These are phyloP conservation scores for Notoglanidium macrostoma DNA, from an alignment of 2,797 vertebrate species.

Conservation along the genomic window DNA sequence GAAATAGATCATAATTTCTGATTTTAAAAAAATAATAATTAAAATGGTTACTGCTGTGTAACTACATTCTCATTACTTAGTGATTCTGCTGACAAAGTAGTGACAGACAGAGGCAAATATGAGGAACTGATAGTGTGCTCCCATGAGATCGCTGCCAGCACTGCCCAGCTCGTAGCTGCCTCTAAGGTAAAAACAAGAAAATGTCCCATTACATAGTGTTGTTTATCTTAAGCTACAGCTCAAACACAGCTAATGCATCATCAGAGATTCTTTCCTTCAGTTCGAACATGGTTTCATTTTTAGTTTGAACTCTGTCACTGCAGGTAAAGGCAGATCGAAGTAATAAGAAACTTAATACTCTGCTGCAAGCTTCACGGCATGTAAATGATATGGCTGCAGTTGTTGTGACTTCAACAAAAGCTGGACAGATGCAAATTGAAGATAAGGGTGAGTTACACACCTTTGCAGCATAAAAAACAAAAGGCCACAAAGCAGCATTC, in stretches of 20 bases:
- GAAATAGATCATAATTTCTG: not conserved
- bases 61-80: constrained; percentile 64
- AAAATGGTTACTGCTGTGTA: not conserved
- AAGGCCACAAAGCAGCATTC: not conserved
- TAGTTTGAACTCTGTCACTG: not conserved
- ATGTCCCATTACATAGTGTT: not conserved
- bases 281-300: not conserved
- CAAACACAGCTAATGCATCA: not conserved
- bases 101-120: constrained; percentile 86
- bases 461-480: not conserved
- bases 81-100: constrained; percentile 90
- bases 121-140: constrained; percentile 96
- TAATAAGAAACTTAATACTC: constrained; percentile 82
- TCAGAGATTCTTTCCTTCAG: not conserved
- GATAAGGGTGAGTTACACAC: constrained; percentile 77
- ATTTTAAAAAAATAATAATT: not conserved
- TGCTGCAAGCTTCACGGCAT: constrained; percentile 87
- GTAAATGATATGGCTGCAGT: constrained; percentile 90
- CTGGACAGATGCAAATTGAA: constrained; percentile 84
- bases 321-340: constrained; percentile 94
- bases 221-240: not conserved
- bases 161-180: constrained; percentile 93
- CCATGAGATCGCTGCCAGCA: constrained; percentile 93
- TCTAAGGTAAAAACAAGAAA: constrained; percentile 82
- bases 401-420: constrained; percentile 91